A percentile compares a stretch with the other conserved stretches of the same genome.
These are phyloP conservation scores for Euphonia xanthogaster DNA, from an alignment of 2,797 vertebrate species.

Conservation along the genomic window DNA sequence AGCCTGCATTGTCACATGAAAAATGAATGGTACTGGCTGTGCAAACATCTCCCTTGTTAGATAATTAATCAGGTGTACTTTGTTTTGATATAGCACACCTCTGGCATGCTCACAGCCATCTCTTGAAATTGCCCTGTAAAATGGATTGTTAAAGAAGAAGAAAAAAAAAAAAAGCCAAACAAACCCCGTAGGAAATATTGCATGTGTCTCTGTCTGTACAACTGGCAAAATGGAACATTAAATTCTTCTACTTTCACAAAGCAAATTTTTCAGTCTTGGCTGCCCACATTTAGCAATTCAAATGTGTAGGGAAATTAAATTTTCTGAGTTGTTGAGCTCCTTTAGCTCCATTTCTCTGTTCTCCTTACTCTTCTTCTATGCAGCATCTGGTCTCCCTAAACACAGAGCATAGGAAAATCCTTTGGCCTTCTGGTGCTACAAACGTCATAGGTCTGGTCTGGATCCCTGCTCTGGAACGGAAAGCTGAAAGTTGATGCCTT, in stretches of 20 bases:
- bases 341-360: background rate
- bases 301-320: background rate
- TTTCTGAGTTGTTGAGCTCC: background rate
- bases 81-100: constrained; percentile 44
- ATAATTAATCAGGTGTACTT: constrained; percentile 57
- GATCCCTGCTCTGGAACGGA: background rate
- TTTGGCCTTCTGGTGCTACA: background rate
- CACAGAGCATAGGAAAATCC: background rate
- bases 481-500: background rate
- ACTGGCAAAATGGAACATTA: background rate
- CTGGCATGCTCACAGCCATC: background rate
- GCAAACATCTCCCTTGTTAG: constrained; percentile 41
- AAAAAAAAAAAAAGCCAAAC: accelerated
- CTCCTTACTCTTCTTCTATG: background rate
- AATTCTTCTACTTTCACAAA: background rate
- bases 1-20: constrained; percentile 6
- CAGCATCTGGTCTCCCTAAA: background rate
- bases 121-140: background rate
- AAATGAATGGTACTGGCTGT: constrained; percentile 38
- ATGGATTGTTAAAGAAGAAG: background rate
- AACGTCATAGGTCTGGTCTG: background rate
- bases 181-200: background rate
- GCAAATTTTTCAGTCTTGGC: background rate
- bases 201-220: background rate
- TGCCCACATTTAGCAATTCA: background rate